Percentiles rank a stretch among this genome's conserved stretches.
Conservation (phyloP, 1,140 invertebrate species). For the Oscheius sp. region DNA sequence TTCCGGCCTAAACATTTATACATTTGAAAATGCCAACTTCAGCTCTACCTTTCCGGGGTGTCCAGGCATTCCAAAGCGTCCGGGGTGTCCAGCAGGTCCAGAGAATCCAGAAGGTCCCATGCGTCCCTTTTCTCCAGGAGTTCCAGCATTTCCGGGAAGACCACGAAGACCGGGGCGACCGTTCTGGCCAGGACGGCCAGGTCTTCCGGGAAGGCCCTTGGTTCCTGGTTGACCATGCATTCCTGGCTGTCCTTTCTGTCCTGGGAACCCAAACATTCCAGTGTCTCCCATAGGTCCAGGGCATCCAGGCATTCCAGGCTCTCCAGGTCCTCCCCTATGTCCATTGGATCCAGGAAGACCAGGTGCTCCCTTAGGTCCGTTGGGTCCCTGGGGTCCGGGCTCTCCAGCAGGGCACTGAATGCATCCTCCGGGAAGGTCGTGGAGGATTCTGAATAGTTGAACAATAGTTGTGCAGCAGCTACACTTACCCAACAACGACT, state of each 20-base stretch:
- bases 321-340: neutral
- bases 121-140: neutral
- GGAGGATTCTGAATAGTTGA: neutral
- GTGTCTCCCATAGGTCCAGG: neutral
- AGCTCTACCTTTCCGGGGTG: neutral
- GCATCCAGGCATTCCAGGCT: neutral
- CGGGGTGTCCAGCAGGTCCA: neutral
- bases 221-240: neutral
- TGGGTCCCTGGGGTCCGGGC: conserved; percentile 13
- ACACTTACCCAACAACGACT: neutral
- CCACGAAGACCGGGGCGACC: neutral
- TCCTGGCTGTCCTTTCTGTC: neutral
- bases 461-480: neutral
- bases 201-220: neutral
- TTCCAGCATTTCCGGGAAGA: neutral
- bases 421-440: neutral
- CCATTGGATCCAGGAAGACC: neutral
- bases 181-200: neutral
- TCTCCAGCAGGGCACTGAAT: conserved; percentile 18
- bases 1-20: neutral
- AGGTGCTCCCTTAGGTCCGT: neutral
- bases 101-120: neutral
- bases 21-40: too few relatives aligned
- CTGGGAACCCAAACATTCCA: neutral
- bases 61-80: neutral